phyloP scores from a whole-genome alignment of 1,140 invertebrate genomes.

The Berghia stephanieae region DNA sequence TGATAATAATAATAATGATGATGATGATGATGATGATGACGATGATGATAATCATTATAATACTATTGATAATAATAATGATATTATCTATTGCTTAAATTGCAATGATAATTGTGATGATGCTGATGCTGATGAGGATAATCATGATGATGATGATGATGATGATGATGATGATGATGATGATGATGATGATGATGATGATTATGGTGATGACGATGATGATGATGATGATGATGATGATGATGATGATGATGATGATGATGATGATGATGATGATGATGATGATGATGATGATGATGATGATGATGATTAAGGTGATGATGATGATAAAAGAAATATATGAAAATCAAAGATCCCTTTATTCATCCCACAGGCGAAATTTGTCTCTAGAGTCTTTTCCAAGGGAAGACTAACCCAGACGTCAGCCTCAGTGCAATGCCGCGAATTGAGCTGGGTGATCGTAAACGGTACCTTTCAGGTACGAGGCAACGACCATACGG shows the following conservation, averaged over 20 bases:
- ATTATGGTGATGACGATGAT: background rate
- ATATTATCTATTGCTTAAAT: background rate
- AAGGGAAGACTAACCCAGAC: too few species aligned
- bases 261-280: constrained; percentile 34
- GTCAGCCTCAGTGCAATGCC: too few species aligned
- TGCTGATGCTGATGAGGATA: background rate
- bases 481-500: too few species aligned
- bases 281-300: constrained; percentile 31
- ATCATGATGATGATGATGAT: background rate
- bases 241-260: constrained; percentile 33
- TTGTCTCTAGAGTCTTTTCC: too few species aligned
- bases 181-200: constrained; percentile 2
- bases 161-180: constrained; percentile 2
- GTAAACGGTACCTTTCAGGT: too few species aligned
- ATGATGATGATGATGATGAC: background rate
- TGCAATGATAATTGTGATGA: background rate
- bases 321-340: background rate
- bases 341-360: too few species aligned
- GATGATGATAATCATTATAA: too few species aligned
- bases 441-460: too few species aligned
- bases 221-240: constrained; percentile 23
- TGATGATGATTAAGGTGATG: too few species aligned
- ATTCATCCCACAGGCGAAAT: too few species aligned
- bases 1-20: too few species aligned
- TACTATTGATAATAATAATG: background rate